Base-by-base conservation (phyloP, 2,113 vertebrate species). In the Pteruthius melanotis region DNA sequence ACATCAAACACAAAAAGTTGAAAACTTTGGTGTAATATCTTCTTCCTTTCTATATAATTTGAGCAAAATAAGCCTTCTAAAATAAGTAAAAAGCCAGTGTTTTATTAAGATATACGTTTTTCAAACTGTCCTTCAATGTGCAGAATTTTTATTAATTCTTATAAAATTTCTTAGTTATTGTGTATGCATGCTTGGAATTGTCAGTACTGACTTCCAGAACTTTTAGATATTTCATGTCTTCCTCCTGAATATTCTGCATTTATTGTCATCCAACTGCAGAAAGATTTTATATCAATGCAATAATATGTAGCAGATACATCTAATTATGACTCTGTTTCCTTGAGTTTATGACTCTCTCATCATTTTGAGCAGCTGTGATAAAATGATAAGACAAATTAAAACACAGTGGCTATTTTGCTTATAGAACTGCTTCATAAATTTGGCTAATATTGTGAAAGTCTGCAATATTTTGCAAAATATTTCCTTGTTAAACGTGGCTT, bases 331-430 rank as follows among this genome's bases (percentile, higher is more conserved):
- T 77, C 21, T 37, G 15, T 63, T 87, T 84, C 28, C n/a, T 57
- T 19, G 75, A n/a, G 7, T 15, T 80, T 57, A 65, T 0, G 1
- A 50, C 3, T 16, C 2, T 57, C 65, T 37, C 1, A 10, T 57
- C 3, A 44, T 50, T 93, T 52, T 83, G 40, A 71, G 37, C 21
- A 59, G 6, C 15, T 68, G 13, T 66, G 42, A 88, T 76, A 60
- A 82, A 72, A 83, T 31, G 8, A 47, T 54, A 66, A 59, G 30
- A 47, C 12, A 70, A 78, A 71, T 53, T 65, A 75, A 88, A 85
- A 35, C 10, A 40, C 6, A 21, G 10, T 53, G 11, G 3, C 9
- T 87, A 20, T 44, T 65, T 40, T 74, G 10, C 18, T 79, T 45
- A 60, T 45, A 35, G 20, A 86, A 30, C 15, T 33, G 28, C 23